Evolutionary conservation across 2,888 invertebrate species (phyloP).

Genomic region (Drosophila anceps): DNA sequence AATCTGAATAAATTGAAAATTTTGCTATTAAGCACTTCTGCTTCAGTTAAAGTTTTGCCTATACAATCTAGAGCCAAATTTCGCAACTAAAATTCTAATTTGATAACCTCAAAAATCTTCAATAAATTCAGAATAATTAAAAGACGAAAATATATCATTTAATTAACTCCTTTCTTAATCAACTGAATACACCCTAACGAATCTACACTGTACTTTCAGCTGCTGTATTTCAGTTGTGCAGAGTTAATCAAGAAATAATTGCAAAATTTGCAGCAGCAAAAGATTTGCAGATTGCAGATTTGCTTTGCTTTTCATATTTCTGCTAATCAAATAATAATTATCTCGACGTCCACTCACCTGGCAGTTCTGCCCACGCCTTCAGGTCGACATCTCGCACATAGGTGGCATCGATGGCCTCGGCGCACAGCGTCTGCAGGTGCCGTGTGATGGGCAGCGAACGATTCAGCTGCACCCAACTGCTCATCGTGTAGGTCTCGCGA

Average conservation of each 20-base stretch:
- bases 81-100: neutral
- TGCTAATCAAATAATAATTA: slow-evolving; percentile 8
- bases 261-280: neutral
- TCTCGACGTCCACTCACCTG: slow-evolving; percentile 88
- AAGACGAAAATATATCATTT: neutral
- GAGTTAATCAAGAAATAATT: neutral
- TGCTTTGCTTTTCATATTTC: slow-evolving; percentile 1
- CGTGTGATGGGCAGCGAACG: slow-evolving; percentile 90
- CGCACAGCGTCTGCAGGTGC: slow-evolving; percentile 91
- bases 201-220: neutral
- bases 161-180: neutral
- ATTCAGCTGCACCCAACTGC: slow-evolving; percentile 91
- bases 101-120: neutral
- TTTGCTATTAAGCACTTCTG: too few relatives aligned
- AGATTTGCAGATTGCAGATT: neutral
- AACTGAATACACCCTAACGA: neutral
- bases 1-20: neutral
- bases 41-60: neutral
- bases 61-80: neutral
- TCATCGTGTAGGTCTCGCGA: slow-evolving; percentile 93
- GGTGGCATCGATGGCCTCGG: slow-evolving; percentile 91
- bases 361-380: slow-evolving; percentile 91
- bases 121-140: neutral
- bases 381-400: slow-evolving; percentile 92
- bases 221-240: neutral